Evolutionary conservation across 1,140 invertebrate genomes (phyloP), one percentile per base, ranked within the genome.

Genomic region (Eupristina koningsbergeri): DNA sequence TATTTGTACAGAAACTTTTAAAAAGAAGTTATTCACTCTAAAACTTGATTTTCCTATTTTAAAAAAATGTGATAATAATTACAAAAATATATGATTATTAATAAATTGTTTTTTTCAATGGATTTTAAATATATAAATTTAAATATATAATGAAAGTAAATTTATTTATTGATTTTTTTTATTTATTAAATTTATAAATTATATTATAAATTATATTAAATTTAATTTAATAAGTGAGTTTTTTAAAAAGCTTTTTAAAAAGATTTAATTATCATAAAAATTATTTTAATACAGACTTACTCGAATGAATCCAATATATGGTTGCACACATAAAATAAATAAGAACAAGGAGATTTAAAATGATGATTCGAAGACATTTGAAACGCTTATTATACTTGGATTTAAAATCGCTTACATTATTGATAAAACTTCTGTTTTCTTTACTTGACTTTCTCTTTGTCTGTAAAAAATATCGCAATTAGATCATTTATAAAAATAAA

Each of bases 281-380:
- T 71, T 71, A 41, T 71, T 26, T 34, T 22, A 80, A 34, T 22
- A 71, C 22, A 15, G n/a, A 74, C 74, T 77, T 53, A 84, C 76
- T 74, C 8, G 74, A 19, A 5, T 76, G 74, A 75, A 64, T 34
- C 79, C 78, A 84, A 53, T 84, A 69, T 63, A 76, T 6, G n/a
- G 19, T 76, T 63, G 79, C 83, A 58, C 69, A 81, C 36, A 80
- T n/a, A 47, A 84, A 84, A 63, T 84, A 84, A 15, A 19, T 45
- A 19, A 84, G 47, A 22, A 80, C 29, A 26, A 75, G 19, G n/a
- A 83, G 63, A 71, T 83, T 83, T n/a, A 83, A 58, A 45, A 73
- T 61, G 39, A 47, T 22, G 34, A 78, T 41, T 29, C 26, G 15
- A 53, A 61, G 8, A 29, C 75, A 74, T 75, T n/a, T 74, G 26